These are phyloP conservation scores for Parnassius glacialis DNA, from an alignment of 2,888 invertebrate genomes.

Conservation along the genomic window DNA sequence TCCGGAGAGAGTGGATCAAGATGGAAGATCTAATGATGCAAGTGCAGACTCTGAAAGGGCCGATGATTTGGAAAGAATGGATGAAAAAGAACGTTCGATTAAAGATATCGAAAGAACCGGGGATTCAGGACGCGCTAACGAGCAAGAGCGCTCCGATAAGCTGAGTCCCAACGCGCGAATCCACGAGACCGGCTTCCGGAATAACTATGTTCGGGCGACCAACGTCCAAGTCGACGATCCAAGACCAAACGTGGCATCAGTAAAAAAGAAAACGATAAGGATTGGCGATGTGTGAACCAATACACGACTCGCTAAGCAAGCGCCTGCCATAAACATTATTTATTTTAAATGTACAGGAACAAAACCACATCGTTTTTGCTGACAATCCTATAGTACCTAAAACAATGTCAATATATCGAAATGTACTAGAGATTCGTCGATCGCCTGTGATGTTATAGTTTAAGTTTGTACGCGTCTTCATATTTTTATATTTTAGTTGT, in stretches of 20 bases:
- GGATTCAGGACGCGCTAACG: constrained; percentile 41
- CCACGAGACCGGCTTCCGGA: constrained; percentile 57
- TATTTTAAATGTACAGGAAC: constrained; percentile 45
- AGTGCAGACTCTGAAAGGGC: constrained; percentile 30
- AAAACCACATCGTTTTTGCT: constrained; percentile 24
- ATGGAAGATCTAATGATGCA: constrained; percentile 40
- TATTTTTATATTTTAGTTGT: constrained; percentile 71
- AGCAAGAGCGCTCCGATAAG: constrained; percentile 43
- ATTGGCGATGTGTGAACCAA: constrained; percentile 35
- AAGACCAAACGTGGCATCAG: constrained; percentile 34
- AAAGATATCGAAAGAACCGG: constrained; percentile 39
- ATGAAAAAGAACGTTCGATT: constrained; percentile 28
- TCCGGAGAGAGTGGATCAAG: constrained; percentile 41
- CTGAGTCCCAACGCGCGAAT: constrained; percentile 61
- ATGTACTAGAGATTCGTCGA: constrained; percentile 2
- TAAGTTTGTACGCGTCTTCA: constrained; percentile 46
- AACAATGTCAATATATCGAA: background rate
- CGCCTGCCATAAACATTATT: constrained; percentile 70
- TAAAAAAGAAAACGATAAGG: constrained; percentile 38
- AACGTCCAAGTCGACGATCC: constrained; percentile 62
- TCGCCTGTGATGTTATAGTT: constrained; percentile 58
- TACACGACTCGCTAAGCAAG: constrained; percentile 31
- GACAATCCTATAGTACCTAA: constrained; percentile 6
- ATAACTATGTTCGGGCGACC: constrained; percentile 59
- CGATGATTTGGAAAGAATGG: constrained; percentile 30